Evolutionary conservation across 2,797 vertebrate genomes (phyloP).

Genomic region (Ispidina lecontei): DNA sequence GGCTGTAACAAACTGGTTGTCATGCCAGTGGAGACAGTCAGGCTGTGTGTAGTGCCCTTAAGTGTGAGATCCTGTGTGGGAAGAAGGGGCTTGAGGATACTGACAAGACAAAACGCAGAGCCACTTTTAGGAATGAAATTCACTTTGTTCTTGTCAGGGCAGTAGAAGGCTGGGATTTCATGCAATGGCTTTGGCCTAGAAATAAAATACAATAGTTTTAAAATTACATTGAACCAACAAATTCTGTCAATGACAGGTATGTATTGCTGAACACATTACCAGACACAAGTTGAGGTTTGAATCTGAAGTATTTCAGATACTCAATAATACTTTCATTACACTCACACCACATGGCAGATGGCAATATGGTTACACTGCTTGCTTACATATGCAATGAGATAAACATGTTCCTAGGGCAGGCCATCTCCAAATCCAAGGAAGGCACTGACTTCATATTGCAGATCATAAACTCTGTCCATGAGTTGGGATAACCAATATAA

Average conservation of each 20-base stretch:
- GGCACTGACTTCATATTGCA: not conserved
- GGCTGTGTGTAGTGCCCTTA: conserved; percentile 88
- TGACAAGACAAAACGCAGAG: conserved; percentile 98
- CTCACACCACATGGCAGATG: not conserved
- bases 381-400: not conserved
- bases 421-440: not conserved
- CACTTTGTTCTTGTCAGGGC: conserved; percentile 99
- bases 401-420: not conserved
- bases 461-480: not conserved
- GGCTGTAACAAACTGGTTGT: conserved; percentile 82
- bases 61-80: conserved; percentile 93
- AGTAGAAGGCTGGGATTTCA: conserved; percentile 94
- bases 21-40: conserved; percentile 89
- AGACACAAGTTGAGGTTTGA: not conserved
- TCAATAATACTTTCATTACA: not conserved
- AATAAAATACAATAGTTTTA: conserved; percentile 31
- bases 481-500: not conserved
- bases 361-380: not conserved
- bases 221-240: not conserved
- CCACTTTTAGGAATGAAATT: conserved; percentile 99
- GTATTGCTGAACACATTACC: not conserved
- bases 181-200: conserved; percentile 91
- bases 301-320: not conserved
- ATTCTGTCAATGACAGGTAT: not conserved
- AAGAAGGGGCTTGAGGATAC: conserved; percentile 96